These are phyloP conservation scores for Chionomys nivalis DNA, from an alignment of 2,113 vertebrate species.

Conservation along the genomic window DNA sequence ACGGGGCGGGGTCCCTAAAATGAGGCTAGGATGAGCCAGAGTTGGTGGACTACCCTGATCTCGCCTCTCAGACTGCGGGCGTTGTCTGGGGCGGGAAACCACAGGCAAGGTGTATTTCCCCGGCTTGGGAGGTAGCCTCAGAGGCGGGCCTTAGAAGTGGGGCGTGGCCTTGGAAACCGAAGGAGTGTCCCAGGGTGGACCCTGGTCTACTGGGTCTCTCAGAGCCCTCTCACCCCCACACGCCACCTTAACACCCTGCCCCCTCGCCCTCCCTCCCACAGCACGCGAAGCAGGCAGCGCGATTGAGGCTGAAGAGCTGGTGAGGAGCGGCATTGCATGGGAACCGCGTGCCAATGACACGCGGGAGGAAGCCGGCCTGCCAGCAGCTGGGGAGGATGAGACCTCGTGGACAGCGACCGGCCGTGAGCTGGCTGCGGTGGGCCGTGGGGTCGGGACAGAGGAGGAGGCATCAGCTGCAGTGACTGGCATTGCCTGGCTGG, in stretches of 20 bases:
- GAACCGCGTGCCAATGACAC: conserved; percentile 56
- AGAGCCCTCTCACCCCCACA: not conserved
- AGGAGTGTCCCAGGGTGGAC: not conserved
- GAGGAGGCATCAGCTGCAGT: conserved; percentile 75
- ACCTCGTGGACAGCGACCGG: conserved; percentile 20
- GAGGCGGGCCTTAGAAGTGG: not conserved
- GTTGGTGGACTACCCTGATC: not conserved
- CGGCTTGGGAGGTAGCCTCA: not conserved
- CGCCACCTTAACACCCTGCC: not conserved
- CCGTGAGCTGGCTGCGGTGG: not conserved
- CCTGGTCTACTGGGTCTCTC: not conserved
- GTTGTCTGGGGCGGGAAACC: not conserved
- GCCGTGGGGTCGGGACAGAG: not conserved
- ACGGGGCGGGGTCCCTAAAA: not conserved
- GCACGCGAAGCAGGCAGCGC: conserved; percentile 66
- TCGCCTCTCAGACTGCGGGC: not conserved
- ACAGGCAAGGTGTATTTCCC: not conserved
- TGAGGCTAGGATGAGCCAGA: not conserved
- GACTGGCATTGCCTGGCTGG: conserved; percentile 66
- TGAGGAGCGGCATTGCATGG: conserved; percentile 31
- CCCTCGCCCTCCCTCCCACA: conserved; percentile 44
- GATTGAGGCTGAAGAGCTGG: conserved; percentile 44
- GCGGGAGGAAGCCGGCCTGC: not conserved
- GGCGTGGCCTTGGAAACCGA: not conserved
- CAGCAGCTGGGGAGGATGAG: not conserved